Percentiles rank a stretch among this genome's conserved stretches.
phyloP scores from a whole-genome alignment of 2,797 vertebrate genomes.

The Cirrhinus mrigala region DNA sequence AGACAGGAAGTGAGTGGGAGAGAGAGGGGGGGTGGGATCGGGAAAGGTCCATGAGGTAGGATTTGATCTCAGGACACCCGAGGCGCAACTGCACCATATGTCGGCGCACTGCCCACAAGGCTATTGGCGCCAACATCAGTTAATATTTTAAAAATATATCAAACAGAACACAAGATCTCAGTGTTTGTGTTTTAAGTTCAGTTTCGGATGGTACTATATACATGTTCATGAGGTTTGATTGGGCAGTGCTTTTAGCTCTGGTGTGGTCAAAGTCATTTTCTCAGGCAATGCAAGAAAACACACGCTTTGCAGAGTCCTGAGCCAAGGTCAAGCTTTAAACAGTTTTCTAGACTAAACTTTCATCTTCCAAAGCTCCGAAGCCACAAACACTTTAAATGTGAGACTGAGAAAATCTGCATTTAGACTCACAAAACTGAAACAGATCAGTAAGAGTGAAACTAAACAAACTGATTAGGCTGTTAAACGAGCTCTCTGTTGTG shows the following conservation, averaged over 20 bases:
- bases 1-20: too few species aligned
- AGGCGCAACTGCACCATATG: too few species aligned
- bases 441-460: neutral
- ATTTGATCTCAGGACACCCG: too few species aligned
- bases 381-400: neutral
- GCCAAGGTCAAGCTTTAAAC: neutral
- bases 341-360: neutral
- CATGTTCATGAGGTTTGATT: neutral
- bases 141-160: neutral
- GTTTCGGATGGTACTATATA: neutral
- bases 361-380: neutral
- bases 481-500: slow-evolving; percentile 36
- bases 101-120: too few species aligned
- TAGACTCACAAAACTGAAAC: neutral
- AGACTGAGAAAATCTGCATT: neutral
- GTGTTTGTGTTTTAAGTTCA: neutral
- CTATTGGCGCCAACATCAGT: too few species aligned
- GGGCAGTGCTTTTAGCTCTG: neutral
- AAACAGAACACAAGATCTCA: neutral
- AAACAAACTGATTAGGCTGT: slow-evolving; percentile 8
- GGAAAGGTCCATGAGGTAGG: too few species aligned
- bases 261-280: neutral
- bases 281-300: neutral
- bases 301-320: neutral
- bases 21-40: too few species aligned